Evolutionary conservation across 2,113 vertebrate genomes (phyloP).

Genomic region (Shinisaurus crocodilurus): DNA sequence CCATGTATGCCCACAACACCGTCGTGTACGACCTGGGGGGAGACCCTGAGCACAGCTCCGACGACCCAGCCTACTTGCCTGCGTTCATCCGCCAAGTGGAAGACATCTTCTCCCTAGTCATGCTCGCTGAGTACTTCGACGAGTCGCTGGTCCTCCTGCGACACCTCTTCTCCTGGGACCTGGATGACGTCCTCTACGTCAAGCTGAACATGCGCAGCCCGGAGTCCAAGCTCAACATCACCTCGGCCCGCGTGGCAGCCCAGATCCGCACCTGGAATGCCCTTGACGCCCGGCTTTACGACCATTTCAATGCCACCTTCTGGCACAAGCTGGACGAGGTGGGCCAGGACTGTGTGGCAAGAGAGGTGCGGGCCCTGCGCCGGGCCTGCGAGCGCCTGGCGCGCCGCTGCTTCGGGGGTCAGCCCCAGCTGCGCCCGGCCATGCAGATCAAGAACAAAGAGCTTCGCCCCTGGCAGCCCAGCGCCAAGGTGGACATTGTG

Average conservation of each 20-base stretch:
- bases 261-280: slow-evolving; percentile 85
- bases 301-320: slow-evolving; percentile 86
- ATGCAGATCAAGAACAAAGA: slow-evolving; percentile 86
- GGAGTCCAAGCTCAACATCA: slow-evolving; percentile 78
- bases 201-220: slow-evolving; percentile 87
- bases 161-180: slow-evolving; percentile 86
- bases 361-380: slow-evolving; percentile 80
- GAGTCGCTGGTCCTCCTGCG: slow-evolving; percentile 88
- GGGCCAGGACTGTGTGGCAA: slow-evolving; percentile 78
- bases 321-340: slow-evolving; percentile 80
- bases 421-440: slow-evolving; percentile 75
- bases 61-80: slow-evolving; percentile 72
- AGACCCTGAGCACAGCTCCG: slow-evolving; percentile 77
- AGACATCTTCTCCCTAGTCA: slow-evolving; percentile 84
- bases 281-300: slow-evolving; percentile 82
- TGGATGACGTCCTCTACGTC: slow-evolving; percentile 86
- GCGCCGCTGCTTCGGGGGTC: slow-evolving; percentile 78
- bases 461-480: slow-evolving; percentile 88
- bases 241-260: slow-evolving; percentile 57
- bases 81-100: slow-evolving; percentile 81
- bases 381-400: slow-evolving; percentile 79
- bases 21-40: slow-evolving; percentile 87
- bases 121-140: slow-evolving; percentile 90
- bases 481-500: slow-evolving; percentile 83
- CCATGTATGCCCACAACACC: slow-evolving; percentile 87